Evolutionary conservation across 23 tunicate species (phyloP).

Genomic region (Pegea sp.): DNA sequence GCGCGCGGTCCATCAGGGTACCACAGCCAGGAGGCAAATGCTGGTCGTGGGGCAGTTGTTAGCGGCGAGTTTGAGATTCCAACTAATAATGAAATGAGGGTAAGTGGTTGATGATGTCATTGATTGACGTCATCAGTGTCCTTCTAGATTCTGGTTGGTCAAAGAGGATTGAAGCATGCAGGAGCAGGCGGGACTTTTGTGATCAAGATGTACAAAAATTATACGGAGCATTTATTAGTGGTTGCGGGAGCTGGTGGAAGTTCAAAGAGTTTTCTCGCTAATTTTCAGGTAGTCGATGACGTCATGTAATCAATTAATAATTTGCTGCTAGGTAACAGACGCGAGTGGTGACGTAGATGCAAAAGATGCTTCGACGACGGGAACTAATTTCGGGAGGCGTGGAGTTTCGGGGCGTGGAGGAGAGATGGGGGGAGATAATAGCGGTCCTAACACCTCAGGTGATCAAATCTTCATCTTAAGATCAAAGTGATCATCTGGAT

Average conservation of each 20-base stretch:
- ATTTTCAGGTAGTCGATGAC: not conserved
- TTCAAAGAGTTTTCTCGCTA: not conserved
- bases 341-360: slow-evolving; percentile 33
- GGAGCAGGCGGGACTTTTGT: slow-evolving; percentile 98
- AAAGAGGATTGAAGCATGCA: slow-evolving; percentile 33
- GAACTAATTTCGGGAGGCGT: slow-evolving; percentile 48
- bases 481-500: too few species aligned
- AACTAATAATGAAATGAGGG: slow-evolving; percentile 3
- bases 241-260: slow-evolving; percentile 95
- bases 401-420: slow-evolving; percentile 93
- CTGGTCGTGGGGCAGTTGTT: slow-evolving; percentile 65
- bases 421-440: slow-evolving; percentile 26
- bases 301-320: too few species aligned
- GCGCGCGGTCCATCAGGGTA: slow-evolving; percentile 76
- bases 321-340: slow-evolving; percentile 54
- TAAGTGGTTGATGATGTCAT: not conserved
- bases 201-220: slow-evolving; percentile 21
- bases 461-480: too few species aligned
- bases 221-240: slow-evolving; percentile 34
- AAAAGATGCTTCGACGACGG: slow-evolving; percentile 53
- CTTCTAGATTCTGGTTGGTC: slow-evolving; percentile 77
- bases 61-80: slow-evolving; percentile 33
- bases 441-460: slow-evolving; percentile 85
- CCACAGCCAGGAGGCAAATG: slow-evolving; percentile 5
- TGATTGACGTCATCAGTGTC: not conserved